Evolutionary conservation across 2,113 vertebrate species (phyloP).

Genomic region (Apteryx owenii): DNA sequence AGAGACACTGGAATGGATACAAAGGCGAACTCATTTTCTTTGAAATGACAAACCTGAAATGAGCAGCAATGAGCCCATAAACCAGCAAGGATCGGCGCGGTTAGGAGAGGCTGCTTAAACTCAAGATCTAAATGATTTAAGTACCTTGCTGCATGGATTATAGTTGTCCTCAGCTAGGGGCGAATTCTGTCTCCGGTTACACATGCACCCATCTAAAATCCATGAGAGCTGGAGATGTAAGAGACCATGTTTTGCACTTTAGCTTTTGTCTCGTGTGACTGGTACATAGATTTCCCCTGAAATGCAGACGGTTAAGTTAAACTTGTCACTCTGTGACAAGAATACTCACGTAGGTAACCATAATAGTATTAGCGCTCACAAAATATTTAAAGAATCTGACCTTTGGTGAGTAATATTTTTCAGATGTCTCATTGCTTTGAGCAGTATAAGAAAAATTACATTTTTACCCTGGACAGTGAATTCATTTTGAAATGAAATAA

Average conservation of each 20-base stretch:
- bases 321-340: constrained; percentile 17
- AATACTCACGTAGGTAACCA: background rate
- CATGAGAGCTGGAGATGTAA: background rate
- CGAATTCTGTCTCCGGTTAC: constrained; percentile 1
- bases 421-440: constrained; percentile 1
- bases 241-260: background rate
- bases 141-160: background rate
- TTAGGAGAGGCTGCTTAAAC: background rate
- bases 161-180: background rate
- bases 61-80: background rate
- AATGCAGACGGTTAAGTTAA: background rate
- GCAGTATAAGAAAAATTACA: background rate
- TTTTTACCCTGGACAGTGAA: background rate
- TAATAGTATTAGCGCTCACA: background rate
- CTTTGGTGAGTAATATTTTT: constrained; percentile 45
- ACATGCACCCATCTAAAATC: background rate
- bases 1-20: background rate
- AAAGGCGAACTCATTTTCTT: background rate
- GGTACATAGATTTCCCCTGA: background rate
- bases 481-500: constrained; percentile 31
- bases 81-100: background rate
- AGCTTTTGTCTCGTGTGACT: background rate
- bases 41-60: background rate
- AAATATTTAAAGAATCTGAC: constrained; percentile 51
- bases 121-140: constrained; percentile 11